These are phyloP conservation scores for Anastrepha ludens DNA, from an alignment of 1,140 invertebrate species.

Conservation along the genomic window DNA sequence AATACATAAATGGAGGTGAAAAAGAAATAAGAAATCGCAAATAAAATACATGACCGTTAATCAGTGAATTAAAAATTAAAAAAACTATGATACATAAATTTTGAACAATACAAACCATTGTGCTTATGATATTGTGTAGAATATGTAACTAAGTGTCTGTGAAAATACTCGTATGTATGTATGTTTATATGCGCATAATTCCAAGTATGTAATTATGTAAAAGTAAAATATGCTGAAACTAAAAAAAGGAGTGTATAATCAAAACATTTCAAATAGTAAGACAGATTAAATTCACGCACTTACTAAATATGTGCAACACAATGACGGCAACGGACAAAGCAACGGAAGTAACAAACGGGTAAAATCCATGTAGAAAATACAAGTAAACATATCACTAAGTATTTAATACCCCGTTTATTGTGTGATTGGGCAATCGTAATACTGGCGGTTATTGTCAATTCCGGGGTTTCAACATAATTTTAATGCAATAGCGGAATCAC, in stretches of 20 bases:
- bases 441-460: too few species aligned
- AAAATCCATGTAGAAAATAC: conserved; percentile 42
- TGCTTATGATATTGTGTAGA: neutral
- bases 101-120: conserved; percentile 40
- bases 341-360: conserved; percentile 56
- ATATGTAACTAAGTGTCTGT: neutral
- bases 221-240: conserved; percentile 7
- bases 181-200: neutral
- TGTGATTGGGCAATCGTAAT: too few species aligned
- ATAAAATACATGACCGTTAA: conserved; percentile 9
- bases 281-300: neutral
- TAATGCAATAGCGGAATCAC: too few species aligned
- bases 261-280: neutral
- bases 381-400: neutral
- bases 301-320: neutral
- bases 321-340: conserved; percentile 54
- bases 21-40: neutral
- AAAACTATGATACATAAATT: conserved; percentile 30
- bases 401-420: neutral
- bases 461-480: too few species aligned
- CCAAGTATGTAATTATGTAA: neutral
- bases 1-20: conserved; percentile 10
- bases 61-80: conserved; percentile 6
- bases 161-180: neutral
- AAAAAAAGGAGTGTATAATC: neutral